phyloP scores from a whole-genome alignment of 2,113 vertebrate species.

The Penelope pileata region DNA sequence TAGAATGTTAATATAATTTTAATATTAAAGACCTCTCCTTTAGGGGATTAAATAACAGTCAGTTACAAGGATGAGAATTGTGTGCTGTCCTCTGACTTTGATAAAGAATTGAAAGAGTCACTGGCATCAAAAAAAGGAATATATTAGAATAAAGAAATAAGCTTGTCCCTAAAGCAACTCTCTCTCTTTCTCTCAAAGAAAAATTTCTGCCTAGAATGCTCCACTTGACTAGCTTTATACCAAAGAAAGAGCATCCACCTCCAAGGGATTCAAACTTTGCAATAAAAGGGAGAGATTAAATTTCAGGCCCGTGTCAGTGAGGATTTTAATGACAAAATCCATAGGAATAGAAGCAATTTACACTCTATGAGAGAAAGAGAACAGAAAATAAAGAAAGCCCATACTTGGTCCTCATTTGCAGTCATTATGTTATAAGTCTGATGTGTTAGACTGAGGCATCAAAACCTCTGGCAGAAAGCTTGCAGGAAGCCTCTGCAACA shows the following conservation, averaged over 20 bases:
- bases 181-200: background rate
- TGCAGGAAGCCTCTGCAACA: background rate
- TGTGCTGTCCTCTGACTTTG: conserved; percentile 21
- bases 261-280: background rate
- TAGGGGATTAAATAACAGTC: conserved; percentile 38
- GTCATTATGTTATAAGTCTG: background rate
- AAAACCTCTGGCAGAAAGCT: background rate
- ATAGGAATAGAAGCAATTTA: background rate
- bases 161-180: conserved; percentile 34
- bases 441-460: background rate
- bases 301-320: background rate
- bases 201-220: conserved; percentile 36
- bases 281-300: background rate
- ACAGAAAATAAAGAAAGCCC: background rate
- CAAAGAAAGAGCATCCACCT: background rate
- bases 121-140: background rate
- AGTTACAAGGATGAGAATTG: background rate
- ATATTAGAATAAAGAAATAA: conserved; percentile 42
- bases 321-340: background rate
- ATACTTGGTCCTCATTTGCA: background rate
- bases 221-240: background rate
- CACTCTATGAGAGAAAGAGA: background rate
- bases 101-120: background rate
- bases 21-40: conserved; percentile 20
- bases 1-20: conserved; percentile 18